Evolutionary conservation across 2,888 invertebrate species (phyloP), one percentile per base, ranked within the genome.

Genomic region (Acleris cristana): DNA sequence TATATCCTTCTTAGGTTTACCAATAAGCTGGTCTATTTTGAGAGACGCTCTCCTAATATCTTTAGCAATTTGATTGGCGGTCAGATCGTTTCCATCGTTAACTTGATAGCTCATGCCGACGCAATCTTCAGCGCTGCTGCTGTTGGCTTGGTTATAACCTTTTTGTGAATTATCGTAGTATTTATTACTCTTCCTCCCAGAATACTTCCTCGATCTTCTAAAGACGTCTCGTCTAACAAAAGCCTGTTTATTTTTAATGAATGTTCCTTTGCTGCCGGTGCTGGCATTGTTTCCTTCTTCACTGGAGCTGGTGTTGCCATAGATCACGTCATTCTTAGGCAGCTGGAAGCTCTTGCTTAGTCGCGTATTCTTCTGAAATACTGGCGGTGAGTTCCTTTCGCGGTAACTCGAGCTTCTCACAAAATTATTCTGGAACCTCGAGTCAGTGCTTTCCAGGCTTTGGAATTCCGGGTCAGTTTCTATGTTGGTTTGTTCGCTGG

Each of bases 221-320:
- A 92, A 93, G 3, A 93, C 92, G 65, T 93, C 93, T 77, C 93
- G 82, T 70, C 93, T 81, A 0, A 90, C 88, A 71, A 93, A 93
- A 3, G 90, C 94, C 76, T 94, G 93, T 77, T 94, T 94, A 68
- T 93, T 93, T 82, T 94, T 94, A 57, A 94, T 94, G 70, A 94
- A 94, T 30, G 94, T 94, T 58, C 94, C 90, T 70, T 93, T 93
- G 75, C 84, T 86, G 51, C 86, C 80, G 34, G 80, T 79, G 72
- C 83, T 93, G 55, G 79, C 85, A 73, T 82, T 89, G 72, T 89
- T 93, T 12, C 91, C 92, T 76, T 93, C 93, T 79, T 93, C 93
- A 76, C 93, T 93, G 8, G 92, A 93, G 77, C 93, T 93, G 0
- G 92, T 91, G 71, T 93, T 93, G 54, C 89, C 89, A 70, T 92